A percentile compares a stretch with the other conserved stretches of the same genome.
These are phyloP conservation scores for Cygnus olor DNA, from an alignment of 2,797 vertebrate species.

Conservation along the genomic window DNA sequence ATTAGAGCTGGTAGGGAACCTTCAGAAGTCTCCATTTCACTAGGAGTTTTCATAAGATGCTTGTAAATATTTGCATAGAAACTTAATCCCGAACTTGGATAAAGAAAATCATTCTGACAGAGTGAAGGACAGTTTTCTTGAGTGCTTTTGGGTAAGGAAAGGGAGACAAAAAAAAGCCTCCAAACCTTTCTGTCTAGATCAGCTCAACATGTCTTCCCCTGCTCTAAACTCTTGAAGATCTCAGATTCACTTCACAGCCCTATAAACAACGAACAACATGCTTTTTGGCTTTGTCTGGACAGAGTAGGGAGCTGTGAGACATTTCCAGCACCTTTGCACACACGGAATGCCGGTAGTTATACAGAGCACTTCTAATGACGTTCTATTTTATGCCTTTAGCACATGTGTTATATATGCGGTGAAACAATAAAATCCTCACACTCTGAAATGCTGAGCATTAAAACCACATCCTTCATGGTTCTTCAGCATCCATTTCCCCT, in stretches of 20 bases:
- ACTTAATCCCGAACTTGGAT: slow-evolving; percentile 10
- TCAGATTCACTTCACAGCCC: background rate
- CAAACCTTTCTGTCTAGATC: background rate
- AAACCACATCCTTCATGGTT: background rate
- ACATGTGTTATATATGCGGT: background rate
- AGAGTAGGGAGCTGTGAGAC: background rate
- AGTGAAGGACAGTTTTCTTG: background rate
- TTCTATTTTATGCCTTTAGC: background rate
- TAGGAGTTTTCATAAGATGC: background rate
- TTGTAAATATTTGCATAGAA: slow-evolving; percentile 47
- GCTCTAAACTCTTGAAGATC: background rate
- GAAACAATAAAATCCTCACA: slow-evolving; percentile 6
- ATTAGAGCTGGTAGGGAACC: background rate
- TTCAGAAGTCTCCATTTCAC: slow-evolving; percentile 35
- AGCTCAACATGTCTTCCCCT: background rate
- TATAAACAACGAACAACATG: background rate
- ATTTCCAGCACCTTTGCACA: background rate
- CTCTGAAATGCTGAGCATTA: slow-evolving; percentile 11
- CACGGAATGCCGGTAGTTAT: background rate
- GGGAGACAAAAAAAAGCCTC: background rate
- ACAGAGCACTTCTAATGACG: background rate
- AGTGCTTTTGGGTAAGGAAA: background rate
- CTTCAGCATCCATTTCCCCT: background rate
- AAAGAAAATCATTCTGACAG: background rate
- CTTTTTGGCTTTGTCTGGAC: background rate